Evolutionary conservation across 2,888 invertebrate species (phyloP).

Genomic region (Caenorhabditis sp.): DNA sequence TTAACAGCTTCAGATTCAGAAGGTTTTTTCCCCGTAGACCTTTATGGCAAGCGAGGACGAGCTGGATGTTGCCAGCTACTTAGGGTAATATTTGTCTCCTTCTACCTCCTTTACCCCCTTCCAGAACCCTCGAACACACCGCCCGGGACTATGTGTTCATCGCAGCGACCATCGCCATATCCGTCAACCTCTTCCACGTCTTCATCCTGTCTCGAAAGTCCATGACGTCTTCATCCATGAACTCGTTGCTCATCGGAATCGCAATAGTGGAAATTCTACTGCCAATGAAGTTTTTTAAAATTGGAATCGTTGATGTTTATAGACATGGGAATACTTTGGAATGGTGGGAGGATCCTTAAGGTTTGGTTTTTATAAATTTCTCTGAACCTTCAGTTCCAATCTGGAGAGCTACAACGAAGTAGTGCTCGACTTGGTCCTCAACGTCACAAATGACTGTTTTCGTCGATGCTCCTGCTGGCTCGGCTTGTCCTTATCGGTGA

Average conservation of each 20-base stretch:
- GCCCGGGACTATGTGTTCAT: neutral
- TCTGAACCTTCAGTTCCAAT: neutral
- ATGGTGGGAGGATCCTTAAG: neutral
- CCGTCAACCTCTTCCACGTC: constrained; percentile 23
- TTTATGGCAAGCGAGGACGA: too few species aligned
- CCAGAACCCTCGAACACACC: neutral
- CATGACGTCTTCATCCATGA: neutral
- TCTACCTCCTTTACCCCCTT: neutral
- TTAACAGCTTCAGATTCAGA: too few species aligned
- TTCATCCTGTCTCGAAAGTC: constrained; percentile 20
- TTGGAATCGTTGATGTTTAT: neutral
- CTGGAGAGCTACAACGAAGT: neutral
- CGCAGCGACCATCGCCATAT: neutral
- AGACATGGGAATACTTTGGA: neutral
- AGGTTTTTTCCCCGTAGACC: too few species aligned
- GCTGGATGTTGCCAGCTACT: neutral
- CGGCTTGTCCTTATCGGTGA: constrained; percentile 4
- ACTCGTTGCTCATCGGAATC: constrained; percentile 21
- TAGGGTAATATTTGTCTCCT: neutral
- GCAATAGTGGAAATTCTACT: constrained; percentile 23
- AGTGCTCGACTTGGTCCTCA: constrained; percentile 12
- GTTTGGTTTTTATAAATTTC: neutral
- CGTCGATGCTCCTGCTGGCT: constrained; percentile 18
- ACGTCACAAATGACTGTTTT: constrained; percentile 12
- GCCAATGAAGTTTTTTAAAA: constrained; percentile 12